phyloP scores from a whole-genome alignment of 2,888 invertebrate genomes.

The Apodemia hepburni region DNA sequence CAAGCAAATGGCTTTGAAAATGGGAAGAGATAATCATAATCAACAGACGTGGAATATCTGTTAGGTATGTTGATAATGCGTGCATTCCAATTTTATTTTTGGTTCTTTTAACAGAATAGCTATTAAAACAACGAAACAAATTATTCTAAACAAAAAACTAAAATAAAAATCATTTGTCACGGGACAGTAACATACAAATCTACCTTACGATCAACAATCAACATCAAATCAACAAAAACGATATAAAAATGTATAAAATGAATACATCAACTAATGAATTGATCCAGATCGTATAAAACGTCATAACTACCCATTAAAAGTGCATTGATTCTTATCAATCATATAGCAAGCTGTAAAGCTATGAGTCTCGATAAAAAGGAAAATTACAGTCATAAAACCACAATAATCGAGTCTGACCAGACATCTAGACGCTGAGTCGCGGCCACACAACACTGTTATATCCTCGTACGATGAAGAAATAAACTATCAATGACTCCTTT shows the following conservation, averaged over 20 bases:
- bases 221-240: background rate
- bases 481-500: constrained; percentile 70
- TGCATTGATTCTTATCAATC: constrained; percentile 55
- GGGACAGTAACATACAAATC: background rate
- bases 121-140: no score
- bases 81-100: no score
- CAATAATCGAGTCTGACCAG: constrained; percentile 47
- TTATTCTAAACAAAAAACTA: no score
- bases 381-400: constrained; percentile 70
- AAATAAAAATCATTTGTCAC: no score
- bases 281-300: constrained; percentile 31
- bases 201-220: no score
- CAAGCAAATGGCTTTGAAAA: no score
- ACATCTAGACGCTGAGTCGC: constrained; percentile 53
- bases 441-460: constrained; percentile 35
- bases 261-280: constrained; percentile 28
- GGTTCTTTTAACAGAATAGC: no score
- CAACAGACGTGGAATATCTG: no score
- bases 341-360: constrained; percentile 36
- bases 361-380: constrained; percentile 56
- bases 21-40: no score
- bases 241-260: background rate
- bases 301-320: constrained; percentile 47
- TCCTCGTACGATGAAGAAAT: constrained; percentile 66
- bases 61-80: no score